A percentile compares a stretch with the other conserved stretches of the same genome.
These are phyloP conservation scores for Pardalotus punctatus DNA, from an alignment of 2,113 vertebrate genomes.

Conservation along the genomic window DNA sequence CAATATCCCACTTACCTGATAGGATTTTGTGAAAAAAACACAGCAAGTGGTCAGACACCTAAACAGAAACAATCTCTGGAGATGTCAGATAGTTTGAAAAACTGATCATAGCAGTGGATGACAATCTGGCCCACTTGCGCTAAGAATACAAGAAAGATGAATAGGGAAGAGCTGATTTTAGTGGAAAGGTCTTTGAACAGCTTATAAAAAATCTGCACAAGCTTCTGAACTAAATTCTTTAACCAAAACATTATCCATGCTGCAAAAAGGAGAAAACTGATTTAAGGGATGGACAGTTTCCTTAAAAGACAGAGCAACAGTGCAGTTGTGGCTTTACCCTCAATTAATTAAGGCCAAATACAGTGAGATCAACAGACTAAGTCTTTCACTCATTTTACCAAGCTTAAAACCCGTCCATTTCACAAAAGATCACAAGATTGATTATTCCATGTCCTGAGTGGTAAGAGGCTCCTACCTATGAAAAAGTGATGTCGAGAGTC, in stretches of 20 bases:
- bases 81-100: not conserved
- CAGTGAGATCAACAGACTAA: not conserved
- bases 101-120: not conserved
- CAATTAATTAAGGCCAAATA: not conserved
- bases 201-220: not conserved
- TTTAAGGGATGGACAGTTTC: not conserved
- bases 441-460: not conserved
- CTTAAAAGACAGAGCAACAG: not conserved
- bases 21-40: not conserved
- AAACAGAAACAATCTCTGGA: not conserved
- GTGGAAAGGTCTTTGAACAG: not conserved
- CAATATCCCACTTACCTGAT: not conserved
- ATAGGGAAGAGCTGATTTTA: not conserved
- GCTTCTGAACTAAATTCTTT: not conserved
- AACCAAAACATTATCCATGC: not conserved
- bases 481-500: not conserved
- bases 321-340: not conserved
- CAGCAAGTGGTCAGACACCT: not conserved
- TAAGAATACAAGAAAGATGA: not conserved
- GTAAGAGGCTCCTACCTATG: not conserved
- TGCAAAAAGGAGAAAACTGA: not conserved
- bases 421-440: not conserved
- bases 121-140: not conserved
- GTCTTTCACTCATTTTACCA: not conserved
- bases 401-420: not conserved